Base-by-base conservation (phyloP, 2,113 vertebrate genomes). In the Paramormyrops kingsleyae region DNA sequence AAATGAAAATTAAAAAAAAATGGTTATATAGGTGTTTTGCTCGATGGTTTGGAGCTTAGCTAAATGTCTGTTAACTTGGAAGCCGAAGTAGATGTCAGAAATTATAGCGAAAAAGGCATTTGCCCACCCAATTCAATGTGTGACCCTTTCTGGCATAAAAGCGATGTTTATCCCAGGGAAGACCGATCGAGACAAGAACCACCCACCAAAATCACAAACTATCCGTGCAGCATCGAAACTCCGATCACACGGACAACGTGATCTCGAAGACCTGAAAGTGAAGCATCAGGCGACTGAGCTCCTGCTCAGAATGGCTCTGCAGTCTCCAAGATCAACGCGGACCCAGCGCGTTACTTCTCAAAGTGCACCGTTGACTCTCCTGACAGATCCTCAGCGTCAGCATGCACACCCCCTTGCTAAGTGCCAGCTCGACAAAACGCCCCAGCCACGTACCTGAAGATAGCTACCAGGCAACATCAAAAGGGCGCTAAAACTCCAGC, bases 311-410 rank as follows among this genome's bases (percentile, higher is more conserved):
- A 47, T 47, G 44, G 44, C 44, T n/a, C 83, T 0, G 44, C 44
- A 42, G 44, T 46, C 83, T 84, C 83, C 7, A 42, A 27, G 6
- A 39, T 74, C 27, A 35, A 47, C 15, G 77, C 10, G 12, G n/a
- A 31, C 62, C 21, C 62, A 31, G 52, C 21, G n/a, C 47, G n/a
- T 53, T 85, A 3, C 62, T 77, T 88, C 44, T 62, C 53, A 88
- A 88, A 88, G 59, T 88, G 87, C 42, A 59, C n/a, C 2, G 62
- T 70, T 46, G 88, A 74, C 88, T 88, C 53, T 74, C 47, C 44
- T 77, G 88, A 47, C 62, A 59, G 49, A 15, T 89, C 83, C 50
- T 89, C 80, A 46, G 83, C 24, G 53, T 89, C 70, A 89, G 70
- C 70, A 89, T 70, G 24, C 12, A 9, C 13, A 6, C 31, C 19